A percentile compares a stretch with the other conserved stretches of the same genome.
phyloP scores from a whole-genome alignment of 2,797 vertebrate genomes.

The Taenioides sp. region DNA sequence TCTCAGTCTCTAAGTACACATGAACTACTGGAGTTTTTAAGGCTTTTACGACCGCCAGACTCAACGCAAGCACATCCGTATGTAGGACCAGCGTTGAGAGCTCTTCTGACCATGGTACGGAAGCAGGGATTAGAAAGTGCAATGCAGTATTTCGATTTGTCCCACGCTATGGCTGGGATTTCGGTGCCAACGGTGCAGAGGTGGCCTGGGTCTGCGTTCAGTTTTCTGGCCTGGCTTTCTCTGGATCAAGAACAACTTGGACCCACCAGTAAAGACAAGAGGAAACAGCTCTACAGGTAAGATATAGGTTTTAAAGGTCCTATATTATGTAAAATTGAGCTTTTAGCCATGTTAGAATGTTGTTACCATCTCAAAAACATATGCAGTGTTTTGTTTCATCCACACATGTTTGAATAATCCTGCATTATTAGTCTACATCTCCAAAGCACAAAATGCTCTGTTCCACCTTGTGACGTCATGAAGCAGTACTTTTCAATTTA shows the following conservation, averaged over 20 bases:
- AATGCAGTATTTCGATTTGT: constrained; percentile 94
- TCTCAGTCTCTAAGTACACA: constrained; percentile 89
- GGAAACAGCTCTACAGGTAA: constrained; percentile 96
- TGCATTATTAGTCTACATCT: no score
- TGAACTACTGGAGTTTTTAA: constrained; percentile 85
- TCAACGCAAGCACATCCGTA: constrained; percentile 80
- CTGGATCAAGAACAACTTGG: constrained; percentile 90
- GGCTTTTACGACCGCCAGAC: constrained; percentile 83
- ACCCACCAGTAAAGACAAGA: constrained; percentile 83
- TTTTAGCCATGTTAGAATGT: no score
- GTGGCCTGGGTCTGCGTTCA: constrained; percentile 94
- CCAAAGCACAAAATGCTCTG: no score
- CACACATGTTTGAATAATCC: no score
- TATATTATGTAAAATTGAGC: no score
- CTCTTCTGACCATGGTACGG: constrained; percentile 89
- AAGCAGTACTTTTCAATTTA: no score
- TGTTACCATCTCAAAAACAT: no score
- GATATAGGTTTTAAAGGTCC: neutral
- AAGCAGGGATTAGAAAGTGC: constrained; percentile 91
- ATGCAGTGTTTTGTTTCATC: no score
- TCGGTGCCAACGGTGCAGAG: constrained; percentile 87
- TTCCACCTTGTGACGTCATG: no score
- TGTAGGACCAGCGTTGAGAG: constrained; percentile 81
- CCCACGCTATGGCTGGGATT: constrained; percentile 93
- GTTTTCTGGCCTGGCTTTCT: constrained; percentile 92